These are phyloP conservation scores for Ennomos erosarius DNA, from an alignment of 2,888 invertebrate species.

Conservation along the genomic window DNA sequence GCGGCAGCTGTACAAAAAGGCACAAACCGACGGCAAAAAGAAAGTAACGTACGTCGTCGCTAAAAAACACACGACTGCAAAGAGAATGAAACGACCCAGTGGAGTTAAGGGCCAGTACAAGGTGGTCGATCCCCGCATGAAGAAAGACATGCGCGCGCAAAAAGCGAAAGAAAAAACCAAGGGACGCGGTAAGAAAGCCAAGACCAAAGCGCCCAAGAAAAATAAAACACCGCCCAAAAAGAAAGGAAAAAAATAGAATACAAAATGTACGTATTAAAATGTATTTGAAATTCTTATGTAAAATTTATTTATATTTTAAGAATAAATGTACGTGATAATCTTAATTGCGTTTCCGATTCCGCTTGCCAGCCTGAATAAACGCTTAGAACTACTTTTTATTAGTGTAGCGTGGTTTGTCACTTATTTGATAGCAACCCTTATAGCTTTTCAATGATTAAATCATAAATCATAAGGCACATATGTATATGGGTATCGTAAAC, in stretches of 20 bases:
- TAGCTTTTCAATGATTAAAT: slow-evolving; percentile 7
- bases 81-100: slow-evolving; percentile 90
- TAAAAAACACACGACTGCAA: slow-evolving; percentile 93
- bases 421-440: neutral
- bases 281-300: slow-evolving; percentile 12
- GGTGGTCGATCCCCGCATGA: slow-evolving; percentile 98
- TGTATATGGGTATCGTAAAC: slow-evolving; percentile 4
- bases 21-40: slow-evolving; percentile 92
- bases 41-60: slow-evolving; percentile 97
- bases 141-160: slow-evolving; percentile 93
- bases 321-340: slow-evolving; percentile 25
- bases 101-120: slow-evolving; percentile 97
- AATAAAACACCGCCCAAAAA: slow-evolving; percentile 54
- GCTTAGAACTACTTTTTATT: slow-evolving; percentile 10
- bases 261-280: slow-evolving; percentile 11
- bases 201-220: slow-evolving; percentile 48
- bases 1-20: slow-evolving; percentile 96
- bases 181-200: slow-evolving; percentile 74
- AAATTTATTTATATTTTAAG: slow-evolving; percentile 14
- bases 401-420: neutral
- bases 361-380: slow-evolving; percentile 1
- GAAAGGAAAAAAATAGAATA: slow-evolving; percentile 62
- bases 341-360: slow-evolving; percentile 21
- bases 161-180: slow-evolving; percentile 87
- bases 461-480: slow-evolving; percentile 1